Evolutionary conservation across 92 coral and sea anemone species (phyloP).

Genomic region (Pocillopora meandrina): DNA sequence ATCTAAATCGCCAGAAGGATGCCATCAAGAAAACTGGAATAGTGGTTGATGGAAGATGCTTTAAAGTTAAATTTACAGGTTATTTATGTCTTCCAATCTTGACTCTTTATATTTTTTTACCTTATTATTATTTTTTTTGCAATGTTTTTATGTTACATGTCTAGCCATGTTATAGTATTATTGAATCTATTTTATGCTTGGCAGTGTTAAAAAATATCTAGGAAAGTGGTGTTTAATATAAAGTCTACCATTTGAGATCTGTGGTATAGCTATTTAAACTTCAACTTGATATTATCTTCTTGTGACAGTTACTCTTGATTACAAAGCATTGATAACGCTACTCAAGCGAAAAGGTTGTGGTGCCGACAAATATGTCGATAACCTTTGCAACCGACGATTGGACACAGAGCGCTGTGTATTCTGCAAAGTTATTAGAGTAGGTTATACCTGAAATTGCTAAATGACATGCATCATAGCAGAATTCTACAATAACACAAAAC

Average conservation of each 20-base stretch:
- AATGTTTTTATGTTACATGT: not conserved
- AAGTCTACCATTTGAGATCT: no score
- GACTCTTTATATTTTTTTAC: not conserved
- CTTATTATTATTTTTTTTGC: not conserved
- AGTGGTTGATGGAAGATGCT: constrained; percentile 21
- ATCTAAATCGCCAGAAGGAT: constrained; percentile 27
- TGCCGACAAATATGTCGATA: not conserved
- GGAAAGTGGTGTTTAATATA: not conserved
- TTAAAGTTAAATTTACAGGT: constrained; percentile 48
- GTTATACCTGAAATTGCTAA: no score
- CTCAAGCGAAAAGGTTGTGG: constrained; percentile 18
- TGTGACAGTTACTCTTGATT: constrained; percentile 52
- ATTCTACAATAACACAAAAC: no score
- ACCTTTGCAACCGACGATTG: constrained; percentile 37
- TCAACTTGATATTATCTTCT: not conserved
- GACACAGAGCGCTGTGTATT: constrained; percentile 32
- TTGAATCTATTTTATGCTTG: not conserved
- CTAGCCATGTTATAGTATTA: not conserved
- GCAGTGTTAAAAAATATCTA: not conserved
- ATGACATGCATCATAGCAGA: no score
- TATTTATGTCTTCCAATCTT: not conserved
- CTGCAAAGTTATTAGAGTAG: no score
- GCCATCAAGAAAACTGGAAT: constrained; percentile 31
- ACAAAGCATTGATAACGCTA: constrained; percentile 49
- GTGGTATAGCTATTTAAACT: not conserved